Evolutionary conservation across 1,140 invertebrate species (phyloP).

Genomic region (Halesus radiatus): DNA sequence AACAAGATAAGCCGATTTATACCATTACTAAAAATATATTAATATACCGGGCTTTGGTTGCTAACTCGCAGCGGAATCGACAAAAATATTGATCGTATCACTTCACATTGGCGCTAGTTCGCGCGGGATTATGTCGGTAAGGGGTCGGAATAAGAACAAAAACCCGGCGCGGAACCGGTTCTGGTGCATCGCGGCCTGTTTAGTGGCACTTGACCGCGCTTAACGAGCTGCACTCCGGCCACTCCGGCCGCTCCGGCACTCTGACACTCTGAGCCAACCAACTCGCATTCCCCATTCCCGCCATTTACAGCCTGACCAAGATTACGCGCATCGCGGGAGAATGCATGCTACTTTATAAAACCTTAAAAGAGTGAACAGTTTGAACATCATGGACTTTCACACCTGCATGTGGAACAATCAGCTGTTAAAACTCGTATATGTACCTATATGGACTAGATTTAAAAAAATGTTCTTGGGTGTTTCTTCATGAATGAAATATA

Average conservation of each 20-base stretch:
- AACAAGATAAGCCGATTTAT: too few species aligned
- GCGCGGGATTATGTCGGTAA: slow-evolving; percentile 22
- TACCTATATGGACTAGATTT: too few species aligned
- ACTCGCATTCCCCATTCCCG: slow-evolving; percentile 15
- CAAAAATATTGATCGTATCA: slow-evolving; percentile 35
- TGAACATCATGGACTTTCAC: too few species aligned
- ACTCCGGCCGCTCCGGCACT: not conserved
- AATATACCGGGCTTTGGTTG: too few species aligned
- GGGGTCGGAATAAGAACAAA: slow-evolving; percentile 9
- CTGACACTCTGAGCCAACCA: too few species aligned
- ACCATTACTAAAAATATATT: too few species aligned
- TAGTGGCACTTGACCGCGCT: slow-evolving; percentile 38
- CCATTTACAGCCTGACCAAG: slow-evolving; percentile 16
- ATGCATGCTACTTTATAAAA: not conserved
- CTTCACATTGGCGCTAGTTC: slow-evolving; percentile 26
- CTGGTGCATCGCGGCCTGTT: slow-evolving; percentile 37
- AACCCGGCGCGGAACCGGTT: slow-evolving; percentile 29
- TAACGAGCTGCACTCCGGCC: slow-evolving; percentile 12
- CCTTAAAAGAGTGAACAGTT: too few species aligned
- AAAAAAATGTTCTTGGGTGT: too few species aligned
- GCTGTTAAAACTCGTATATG: too few species aligned
- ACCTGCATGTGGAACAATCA: too few species aligned
- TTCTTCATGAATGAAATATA: too few species aligned
- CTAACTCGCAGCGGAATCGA: slow-evolving; percentile 35
- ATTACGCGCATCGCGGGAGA: not conserved